phyloP scores from a whole-genome alignment of 1,140 invertebrate genomes.

The Lerema accius region DNA sequence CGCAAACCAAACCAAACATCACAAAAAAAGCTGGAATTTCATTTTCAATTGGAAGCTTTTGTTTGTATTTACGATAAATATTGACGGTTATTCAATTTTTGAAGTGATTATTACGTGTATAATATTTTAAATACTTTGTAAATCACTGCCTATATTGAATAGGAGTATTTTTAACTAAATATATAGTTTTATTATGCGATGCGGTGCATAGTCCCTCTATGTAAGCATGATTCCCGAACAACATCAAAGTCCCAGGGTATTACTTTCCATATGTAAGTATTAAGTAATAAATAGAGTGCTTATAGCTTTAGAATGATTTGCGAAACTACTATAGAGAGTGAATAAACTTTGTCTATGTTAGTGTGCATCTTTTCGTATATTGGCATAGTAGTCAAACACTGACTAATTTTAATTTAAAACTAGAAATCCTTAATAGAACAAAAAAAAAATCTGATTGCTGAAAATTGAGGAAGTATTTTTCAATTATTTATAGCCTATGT shows the following conservation, averaged over 20 bases:
- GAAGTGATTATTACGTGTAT: neutral
- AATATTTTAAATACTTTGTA: neutral
- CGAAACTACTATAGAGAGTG: no score
- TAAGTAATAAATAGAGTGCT: no score
- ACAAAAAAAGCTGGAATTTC: neutral
- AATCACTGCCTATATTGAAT: neutral
- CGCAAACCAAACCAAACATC: no score
- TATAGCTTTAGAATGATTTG: no score
- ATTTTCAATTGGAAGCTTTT: neutral
- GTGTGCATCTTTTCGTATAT: no score
- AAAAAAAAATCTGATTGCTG: no score
- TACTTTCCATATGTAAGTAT: conserved; percentile 69
- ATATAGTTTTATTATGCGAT: conserved; percentile 43
- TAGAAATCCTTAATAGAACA: no score
- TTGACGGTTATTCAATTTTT: neutral
- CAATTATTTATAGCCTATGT: no score
- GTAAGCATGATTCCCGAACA: conserved; percentile 63
- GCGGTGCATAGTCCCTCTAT: conserved; percentile 58
- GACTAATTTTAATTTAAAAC: no score
- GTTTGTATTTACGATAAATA: neutral
- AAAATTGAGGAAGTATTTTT: no score
- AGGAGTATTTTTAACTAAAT: conserved; percentile 13
- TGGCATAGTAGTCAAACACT: no score
- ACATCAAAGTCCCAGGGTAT: conserved; percentile 63
- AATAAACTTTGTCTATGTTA: no score